These are phyloP conservation scores for Conistra vaccinii DNA, from an alignment of 2,888 invertebrate genomes.

Conservation along the genomic window DNA sequence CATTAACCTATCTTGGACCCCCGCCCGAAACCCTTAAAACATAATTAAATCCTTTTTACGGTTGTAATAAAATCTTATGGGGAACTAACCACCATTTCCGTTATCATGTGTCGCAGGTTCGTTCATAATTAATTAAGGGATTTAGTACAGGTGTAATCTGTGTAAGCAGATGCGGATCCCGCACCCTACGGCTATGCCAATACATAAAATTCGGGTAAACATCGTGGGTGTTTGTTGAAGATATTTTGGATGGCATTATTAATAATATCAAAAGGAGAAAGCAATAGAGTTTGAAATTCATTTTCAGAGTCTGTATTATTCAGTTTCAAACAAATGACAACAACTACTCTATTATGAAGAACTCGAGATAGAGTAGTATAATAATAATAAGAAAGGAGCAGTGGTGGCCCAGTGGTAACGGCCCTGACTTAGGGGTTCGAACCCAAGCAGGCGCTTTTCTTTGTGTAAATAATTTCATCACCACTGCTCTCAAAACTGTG, in stretches of 20 bases:
- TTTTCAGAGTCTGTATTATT: neutral
- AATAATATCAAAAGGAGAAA: neutral
- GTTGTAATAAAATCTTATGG: slow-evolving; percentile 69
- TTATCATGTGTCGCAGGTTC: slow-evolving; percentile 73
- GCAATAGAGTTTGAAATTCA: neutral
- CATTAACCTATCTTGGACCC: slow-evolving; percentile 65
- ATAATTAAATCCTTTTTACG: slow-evolving; percentile 74
- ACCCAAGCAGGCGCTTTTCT: too few species aligned
- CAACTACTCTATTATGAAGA: neutral
- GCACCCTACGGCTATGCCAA: slow-evolving; percentile 27
- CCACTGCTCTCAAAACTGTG: too few species aligned
- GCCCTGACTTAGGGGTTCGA: too few species aligned
- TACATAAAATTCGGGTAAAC: neutral
- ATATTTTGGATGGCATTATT: neutral
- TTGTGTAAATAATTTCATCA: too few species aligned
- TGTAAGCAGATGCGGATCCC: slow-evolving; percentile 63
- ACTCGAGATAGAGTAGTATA: neutral
- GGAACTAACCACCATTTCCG: slow-evolving; percentile 70
- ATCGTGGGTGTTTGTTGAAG: neutral
- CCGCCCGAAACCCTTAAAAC: slow-evolving; percentile 64
- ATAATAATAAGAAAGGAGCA: too few species aligned
- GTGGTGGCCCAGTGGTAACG: too few species aligned
- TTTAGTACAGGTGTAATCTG: slow-evolving; percentile 65
- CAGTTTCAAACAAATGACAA: neutral
- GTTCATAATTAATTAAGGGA: slow-evolving; percentile 73